Conservation (phyloP, 2,888 invertebrate genomes). For the Epistrophe eligans region DNA sequence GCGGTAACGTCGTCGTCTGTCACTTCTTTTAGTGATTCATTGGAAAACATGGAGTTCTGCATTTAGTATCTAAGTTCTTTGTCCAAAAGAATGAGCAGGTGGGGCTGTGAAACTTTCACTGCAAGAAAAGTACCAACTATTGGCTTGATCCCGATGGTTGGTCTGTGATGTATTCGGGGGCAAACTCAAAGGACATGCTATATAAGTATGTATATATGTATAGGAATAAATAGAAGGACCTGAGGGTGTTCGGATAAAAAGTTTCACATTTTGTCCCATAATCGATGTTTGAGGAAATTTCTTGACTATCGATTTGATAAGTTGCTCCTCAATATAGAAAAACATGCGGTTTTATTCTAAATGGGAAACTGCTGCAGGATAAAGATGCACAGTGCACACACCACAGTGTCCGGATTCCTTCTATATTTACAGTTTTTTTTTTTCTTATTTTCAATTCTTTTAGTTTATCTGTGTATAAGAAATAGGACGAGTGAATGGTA, state of each 20-base stretch:
- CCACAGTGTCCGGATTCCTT: constrained; percentile 43
- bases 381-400: constrained; percentile 35
- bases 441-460: constrained; percentile 22
- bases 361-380: constrained; percentile 62
- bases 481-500: constrained; percentile 13
- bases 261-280: constrained; percentile 73
- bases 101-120: constrained; percentile 67
- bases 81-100: constrained; percentile 17
- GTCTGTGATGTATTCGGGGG: not conserved
- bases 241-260: constrained; percentile 60
- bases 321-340: constrained; percentile 54
- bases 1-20: constrained; percentile 35
- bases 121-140: constrained; percentile 4
- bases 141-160: constrained; percentile 11
- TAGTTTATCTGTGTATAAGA: not conserved
- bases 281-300: constrained; percentile 75
- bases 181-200: not conserved
- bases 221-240: constrained; percentile 18
- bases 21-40: constrained; percentile 46
- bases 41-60: constrained; percentile 44
- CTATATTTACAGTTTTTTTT: not conserved
- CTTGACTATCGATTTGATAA: constrained; percentile 76
- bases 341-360: constrained; percentile 64
- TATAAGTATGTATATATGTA: not conserved
- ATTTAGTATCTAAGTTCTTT: constrained; percentile 57